Conservation (phyloP, 2,113 vertebrate genomes). For the Hippoglossus stenolepis region DNA sequence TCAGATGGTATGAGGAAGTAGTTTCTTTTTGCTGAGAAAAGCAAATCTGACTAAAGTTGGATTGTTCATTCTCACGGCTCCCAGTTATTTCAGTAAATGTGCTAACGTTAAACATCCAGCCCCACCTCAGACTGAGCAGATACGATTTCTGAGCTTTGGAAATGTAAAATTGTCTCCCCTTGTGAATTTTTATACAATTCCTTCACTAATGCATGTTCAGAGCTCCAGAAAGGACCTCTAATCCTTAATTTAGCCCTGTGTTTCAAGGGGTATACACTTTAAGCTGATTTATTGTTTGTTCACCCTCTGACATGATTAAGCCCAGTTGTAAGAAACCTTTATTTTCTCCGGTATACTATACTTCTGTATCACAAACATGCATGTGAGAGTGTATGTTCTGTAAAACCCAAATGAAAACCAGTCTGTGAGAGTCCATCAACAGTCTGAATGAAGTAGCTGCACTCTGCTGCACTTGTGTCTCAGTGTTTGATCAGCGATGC, state of each 20-base stretch:
- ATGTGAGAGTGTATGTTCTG: conserved; percentile 9
- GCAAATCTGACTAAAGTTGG: conserved; percentile 20
- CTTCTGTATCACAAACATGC: background rate
- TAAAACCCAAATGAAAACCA: background rate
- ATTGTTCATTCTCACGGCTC: conserved; percentile 25
- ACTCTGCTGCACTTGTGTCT: conserved; percentile 51
- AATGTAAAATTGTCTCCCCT: conserved; percentile 36
- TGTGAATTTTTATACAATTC: conserved; percentile 19
- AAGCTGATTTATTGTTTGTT: conserved; percentile 52
- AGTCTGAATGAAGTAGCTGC: conserved; percentile 52
- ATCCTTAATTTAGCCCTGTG: conserved; percentile 64
- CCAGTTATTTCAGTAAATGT: conserved; percentile 10
- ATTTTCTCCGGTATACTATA: background rate
- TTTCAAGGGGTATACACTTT: conserved; percentile 65
- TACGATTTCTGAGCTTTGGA: conserved; percentile 35
- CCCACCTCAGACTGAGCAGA: conserved; percentile 7
- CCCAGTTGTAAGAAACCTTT: conserved; percentile 43
- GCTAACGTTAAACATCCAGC: conserved; percentile 14
- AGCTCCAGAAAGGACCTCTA: conserved; percentile 42
- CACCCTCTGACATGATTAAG: conserved; percentile 53
- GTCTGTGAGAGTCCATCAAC: conserved; percentile 39
- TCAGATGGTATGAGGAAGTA: conserved; percentile 45
- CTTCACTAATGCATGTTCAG: conserved; percentile 44
- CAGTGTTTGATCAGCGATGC: conserved; percentile 64
- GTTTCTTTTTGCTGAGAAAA: conserved; percentile 32